Percentiles rank a stretch among this genome's conserved stretches.
These are phyloP conservation scores for Caenorhabditis drosophilae DNA, from an alignment of 2,888 invertebrate genomes.

Conservation along the genomic window DNA sequence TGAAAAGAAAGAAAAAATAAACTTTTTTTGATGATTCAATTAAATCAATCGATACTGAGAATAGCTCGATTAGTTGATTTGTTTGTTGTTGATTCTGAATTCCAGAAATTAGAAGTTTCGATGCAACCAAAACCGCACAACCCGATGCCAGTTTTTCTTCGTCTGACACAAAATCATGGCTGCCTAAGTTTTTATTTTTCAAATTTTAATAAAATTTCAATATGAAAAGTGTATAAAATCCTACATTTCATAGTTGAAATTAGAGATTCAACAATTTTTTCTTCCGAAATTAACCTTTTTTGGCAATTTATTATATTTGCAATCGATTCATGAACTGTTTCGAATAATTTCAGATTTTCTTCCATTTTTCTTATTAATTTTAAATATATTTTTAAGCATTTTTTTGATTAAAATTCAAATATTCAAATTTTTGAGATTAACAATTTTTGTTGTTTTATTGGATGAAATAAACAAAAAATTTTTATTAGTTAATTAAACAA, in stretches of 20 bases:
- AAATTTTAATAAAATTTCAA: background rate
- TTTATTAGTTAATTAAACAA: too few species aligned
- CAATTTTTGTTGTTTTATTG: background rate
- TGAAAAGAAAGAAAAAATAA: too few species aligned
- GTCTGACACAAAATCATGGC: background rate
- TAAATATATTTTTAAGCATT: too few species aligned
- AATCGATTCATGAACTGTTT: conserved; percentile 3
- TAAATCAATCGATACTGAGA: background rate
- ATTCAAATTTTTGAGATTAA: background rate
- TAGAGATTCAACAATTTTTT: background rate
- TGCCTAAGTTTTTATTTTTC: background rate
- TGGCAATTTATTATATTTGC: background rate
- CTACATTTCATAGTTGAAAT: background rate
- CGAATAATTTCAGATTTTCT: background rate
- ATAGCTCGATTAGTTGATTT: background rate
- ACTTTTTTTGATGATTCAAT: background rate
- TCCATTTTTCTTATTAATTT: background rate
- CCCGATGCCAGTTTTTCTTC: conserved; percentile 1
- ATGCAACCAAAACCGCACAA: background rate
- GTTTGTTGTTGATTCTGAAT: too few species aligned
- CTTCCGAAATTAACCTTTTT: background rate
- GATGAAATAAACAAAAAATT: background rate
- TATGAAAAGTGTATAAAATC: background rate
- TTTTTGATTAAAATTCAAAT: background rate
- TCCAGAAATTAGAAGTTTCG: background rate